Base-by-base conservation (phyloP, 2,888 invertebrate species). In the Melieria crassipennis region DNA sequence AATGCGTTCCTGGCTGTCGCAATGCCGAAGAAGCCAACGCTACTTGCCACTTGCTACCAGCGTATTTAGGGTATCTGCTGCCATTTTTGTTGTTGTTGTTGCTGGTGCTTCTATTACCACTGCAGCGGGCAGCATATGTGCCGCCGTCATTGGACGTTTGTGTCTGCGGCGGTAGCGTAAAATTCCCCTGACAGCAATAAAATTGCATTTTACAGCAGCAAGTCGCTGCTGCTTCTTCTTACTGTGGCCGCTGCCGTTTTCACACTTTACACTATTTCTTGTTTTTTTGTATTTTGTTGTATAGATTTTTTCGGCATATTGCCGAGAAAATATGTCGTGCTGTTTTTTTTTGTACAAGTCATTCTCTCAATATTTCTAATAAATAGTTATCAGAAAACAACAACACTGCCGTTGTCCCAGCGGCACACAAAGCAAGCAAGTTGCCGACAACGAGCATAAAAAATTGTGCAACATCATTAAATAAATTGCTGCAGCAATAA, bases 171-270 rank as follows among this genome's bases (percentile, higher is more conserved):
- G 68, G 55, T 62, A 69, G 63, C 69, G 63, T 82, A 78, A 81
- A 84, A 83, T 82, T 85, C 84, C 82, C 86, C 75, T 83, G 86
- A 84, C 84, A 83, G 83, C 82, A 81, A 84, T 85, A 85, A 85
- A 85, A 83, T 83, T 84, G 84, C 83, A 83, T 82, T 85, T 83
- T 80, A 79, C 78, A 83, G 82, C 76, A 81, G 80, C 74, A 9
- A 70, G 50, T 46, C 30, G 16, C 50, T 13, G 45, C 46, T 45
- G 61, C 45, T 45, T 43, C 61, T 45, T 43, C 61, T 4, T 4
- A 5, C 7, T n/a, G 45, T 48, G 5, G n/a, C 7, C 43, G 45
- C 5, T 52, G 9, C 42, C 42, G 45, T 65, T 58, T 63, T 69
- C 62, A 46, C 56, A 16, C 63, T 42, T 47, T 16, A 55, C 5